Conservation (phyloP, 1,140 invertebrate genomes). For the Drosophila prosaltans region DNA sequence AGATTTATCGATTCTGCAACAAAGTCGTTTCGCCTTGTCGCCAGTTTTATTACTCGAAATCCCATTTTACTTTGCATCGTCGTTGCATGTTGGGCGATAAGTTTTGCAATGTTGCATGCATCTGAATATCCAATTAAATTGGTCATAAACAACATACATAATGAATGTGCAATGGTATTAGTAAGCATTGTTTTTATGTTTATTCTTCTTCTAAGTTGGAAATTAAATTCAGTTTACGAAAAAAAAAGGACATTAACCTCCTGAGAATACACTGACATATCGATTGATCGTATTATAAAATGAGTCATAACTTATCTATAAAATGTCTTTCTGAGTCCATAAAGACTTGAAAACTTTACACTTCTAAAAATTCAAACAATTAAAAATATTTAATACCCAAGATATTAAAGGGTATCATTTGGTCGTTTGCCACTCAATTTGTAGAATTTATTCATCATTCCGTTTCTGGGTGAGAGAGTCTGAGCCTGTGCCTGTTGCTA, state of each 20-base stretch:
- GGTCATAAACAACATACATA: background rate
- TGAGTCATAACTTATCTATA: too few relatives aligned
- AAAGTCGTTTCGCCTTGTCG: conserved; percentile 19
- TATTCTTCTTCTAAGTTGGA: too few relatives aligned
- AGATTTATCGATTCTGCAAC: conserved; percentile 2
- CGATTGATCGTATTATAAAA: too few relatives aligned
- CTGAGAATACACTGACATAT: too few relatives aligned
- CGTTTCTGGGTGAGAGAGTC: background rate
- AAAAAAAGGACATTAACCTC: too few relatives aligned
- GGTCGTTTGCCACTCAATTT: background rate
- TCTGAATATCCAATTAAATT: conserved; percentile 6
- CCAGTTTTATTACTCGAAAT: conserved; percentile 6
- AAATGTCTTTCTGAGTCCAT: too few relatives aligned
- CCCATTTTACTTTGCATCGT: conserved; percentile 1
- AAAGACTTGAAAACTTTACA: too few relatives aligned
- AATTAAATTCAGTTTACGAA: too few relatives aligned
- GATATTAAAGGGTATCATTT: background rate
- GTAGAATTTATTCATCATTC: background rate
- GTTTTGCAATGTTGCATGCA: conserved; percentile 1
- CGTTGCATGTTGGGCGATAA: conserved; percentile 7
- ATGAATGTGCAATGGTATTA: too few relatives aligned
- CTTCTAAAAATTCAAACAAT: too few relatives aligned
- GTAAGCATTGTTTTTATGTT: too few relatives aligned
- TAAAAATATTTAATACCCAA: too few relatives aligned
- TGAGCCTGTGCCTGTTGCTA: conserved; percentile 58